A percentile compares a stretch with the other conserved stretches of the same genome.
Evolutionary conservation across 2,113 vertebrate genomes (phyloP).

Genomic region (Dolichallabes microphthalmus): DNA sequence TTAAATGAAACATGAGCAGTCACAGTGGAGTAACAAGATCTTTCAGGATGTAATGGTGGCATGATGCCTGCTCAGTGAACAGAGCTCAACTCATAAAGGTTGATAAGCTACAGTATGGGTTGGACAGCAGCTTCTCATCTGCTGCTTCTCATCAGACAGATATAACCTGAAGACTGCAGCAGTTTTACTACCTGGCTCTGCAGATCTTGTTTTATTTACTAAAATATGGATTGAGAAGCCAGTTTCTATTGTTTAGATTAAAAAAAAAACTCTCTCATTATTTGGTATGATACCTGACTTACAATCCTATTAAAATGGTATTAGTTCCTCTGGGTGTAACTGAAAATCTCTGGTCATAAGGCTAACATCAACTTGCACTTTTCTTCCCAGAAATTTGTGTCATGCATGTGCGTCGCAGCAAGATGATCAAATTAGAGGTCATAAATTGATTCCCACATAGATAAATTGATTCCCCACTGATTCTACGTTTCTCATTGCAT

Average conservation of each 20-base stretch:
- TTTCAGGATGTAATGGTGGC: slow-evolving; percentile 10
- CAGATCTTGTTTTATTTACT: not conserved
- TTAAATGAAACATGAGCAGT: not conserved
- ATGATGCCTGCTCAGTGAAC: not conserved
- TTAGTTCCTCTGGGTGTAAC: not conserved
- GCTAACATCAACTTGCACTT: not conserved
- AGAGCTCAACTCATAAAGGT: slow-evolving; percentile 15
- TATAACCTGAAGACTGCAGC: not conserved
- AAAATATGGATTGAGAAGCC: not conserved
- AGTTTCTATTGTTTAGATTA: not conserved
- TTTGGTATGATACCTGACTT: not conserved
- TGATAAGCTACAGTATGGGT: slow-evolving; percentile 3
- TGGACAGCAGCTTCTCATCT: slow-evolving; percentile 12
- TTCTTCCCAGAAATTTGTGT: not conserved
- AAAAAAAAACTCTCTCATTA: not conserved
- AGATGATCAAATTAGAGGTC: not conserved
- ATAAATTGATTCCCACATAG: not conserved
- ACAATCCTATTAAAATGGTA: not conserved
- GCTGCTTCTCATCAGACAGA: slow-evolving; percentile 4
- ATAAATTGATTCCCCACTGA: not conserved
- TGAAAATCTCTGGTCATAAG: not conserved
- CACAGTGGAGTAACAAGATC: not conserved
- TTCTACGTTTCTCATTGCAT: not conserved
- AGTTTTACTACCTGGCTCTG: not conserved
- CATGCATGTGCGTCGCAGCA: not conserved